Percentiles rank a stretch among this genome's conserved stretches.
Conservation (phyloP, 1,140 invertebrate species). For the Pogonognathellus flavescens region DNA sequence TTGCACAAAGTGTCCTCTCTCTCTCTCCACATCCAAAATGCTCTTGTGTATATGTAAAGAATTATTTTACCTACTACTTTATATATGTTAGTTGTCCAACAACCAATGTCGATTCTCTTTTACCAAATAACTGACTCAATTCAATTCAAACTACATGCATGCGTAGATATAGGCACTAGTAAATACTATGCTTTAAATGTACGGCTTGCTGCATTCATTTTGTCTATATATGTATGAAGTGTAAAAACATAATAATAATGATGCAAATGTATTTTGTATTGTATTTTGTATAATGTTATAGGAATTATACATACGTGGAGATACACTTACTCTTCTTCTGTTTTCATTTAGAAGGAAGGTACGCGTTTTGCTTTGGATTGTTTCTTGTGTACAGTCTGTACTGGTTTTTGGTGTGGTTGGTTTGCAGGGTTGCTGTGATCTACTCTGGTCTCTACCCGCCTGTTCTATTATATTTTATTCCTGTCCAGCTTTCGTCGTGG, state of each 20-base stretch:
- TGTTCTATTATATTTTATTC: conserved; percentile 14
- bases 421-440: not conserved
- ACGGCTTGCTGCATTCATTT: too few relatives aligned
- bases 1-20: conserved; percentile 15
- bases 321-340: not conserved
- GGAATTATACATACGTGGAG: not conserved
- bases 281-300: not conserved
- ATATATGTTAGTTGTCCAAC: not conserved
- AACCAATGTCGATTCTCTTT: not conserved
- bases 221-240: too few relatives aligned
- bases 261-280: too few relatives aligned
- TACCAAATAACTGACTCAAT: not conserved
- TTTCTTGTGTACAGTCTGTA: not conserved
- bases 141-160: not conserved
- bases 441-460: conserved; percentile 12
- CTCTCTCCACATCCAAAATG: not conserved
- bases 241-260: too few relatives aligned
- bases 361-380: not conserved
- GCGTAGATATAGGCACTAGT: not conserved
- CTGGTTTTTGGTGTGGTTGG: too few relatives aligned
- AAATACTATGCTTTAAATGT: too few relatives aligned
- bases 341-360: not conserved
- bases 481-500: conserved; percentile 13
- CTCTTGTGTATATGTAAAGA: not conserved
- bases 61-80: not conserved